These are phyloP conservation scores for Etia nguti DNA, from an alignment of 2,113 vertebrate genomes.

Conservation along the genomic window DNA sequence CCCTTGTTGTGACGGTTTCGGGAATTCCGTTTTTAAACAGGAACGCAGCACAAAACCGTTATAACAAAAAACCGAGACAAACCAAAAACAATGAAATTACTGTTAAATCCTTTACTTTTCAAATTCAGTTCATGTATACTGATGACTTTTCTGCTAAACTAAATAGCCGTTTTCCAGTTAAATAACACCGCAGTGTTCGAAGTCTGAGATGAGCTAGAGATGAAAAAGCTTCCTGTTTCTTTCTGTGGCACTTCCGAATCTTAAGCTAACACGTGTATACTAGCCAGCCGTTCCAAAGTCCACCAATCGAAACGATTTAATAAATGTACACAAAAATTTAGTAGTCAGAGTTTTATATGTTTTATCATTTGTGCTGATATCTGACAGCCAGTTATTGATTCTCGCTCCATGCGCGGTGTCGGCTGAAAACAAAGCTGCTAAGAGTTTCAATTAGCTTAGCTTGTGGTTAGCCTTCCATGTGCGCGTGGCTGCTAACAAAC, in stretches of 20 bases:
- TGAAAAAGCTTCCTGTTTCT: constrained; percentile 19
- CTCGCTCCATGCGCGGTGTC: background rate
- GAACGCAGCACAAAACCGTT: background rate
- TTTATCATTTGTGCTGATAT: background rate
- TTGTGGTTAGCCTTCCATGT: background rate
- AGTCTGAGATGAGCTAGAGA: background rate
- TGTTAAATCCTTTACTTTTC: background rate
- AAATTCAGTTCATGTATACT: background rate
- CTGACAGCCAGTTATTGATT: no score
- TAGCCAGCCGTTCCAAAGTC: rapidly evolving
- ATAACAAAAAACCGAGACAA: background rate
- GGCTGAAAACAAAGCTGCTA: constrained; percentile 4
- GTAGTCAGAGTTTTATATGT: background rate
- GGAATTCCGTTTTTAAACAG: rapidly evolving
- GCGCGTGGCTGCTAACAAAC: background rate
- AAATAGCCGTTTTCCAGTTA: background rate
- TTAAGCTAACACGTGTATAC: background rate
- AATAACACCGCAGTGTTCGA: background rate
- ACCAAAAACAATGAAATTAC: background rate
- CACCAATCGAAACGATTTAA: background rate
- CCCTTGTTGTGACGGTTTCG: background rate
- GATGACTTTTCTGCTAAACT: background rate
- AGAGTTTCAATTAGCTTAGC: background rate
- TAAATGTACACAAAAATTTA: background rate
- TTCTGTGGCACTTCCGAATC: background rate